Evolutionary conservation across 1,140 invertebrate species (phyloP).

Genomic region (Ceratina australensis): DNA sequence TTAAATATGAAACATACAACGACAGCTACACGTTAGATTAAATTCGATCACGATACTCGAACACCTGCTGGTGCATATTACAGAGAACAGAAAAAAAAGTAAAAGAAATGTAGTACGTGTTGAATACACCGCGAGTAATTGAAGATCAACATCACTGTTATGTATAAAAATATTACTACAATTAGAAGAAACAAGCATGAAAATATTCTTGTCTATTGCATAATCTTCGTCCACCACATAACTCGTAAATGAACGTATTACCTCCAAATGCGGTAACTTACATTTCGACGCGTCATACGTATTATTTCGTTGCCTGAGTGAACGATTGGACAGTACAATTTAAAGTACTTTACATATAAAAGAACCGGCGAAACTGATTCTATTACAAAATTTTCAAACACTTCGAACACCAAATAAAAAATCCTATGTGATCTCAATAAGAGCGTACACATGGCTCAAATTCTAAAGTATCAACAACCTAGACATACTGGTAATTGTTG

Average conservation of each 20-base stretch:
- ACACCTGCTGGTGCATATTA: conserved; percentile 10
- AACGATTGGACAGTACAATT: conserved; percentile 43
- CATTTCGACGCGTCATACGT: conserved; percentile 39
- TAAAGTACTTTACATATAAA: not conserved
- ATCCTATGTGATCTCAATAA: too few relatives aligned
- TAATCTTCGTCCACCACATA: conserved; percentile 55
- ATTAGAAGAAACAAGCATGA: conserved; percentile 32
- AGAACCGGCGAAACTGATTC: not conserved
- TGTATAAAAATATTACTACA: conserved; percentile 28
- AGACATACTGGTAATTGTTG: too few relatives aligned
- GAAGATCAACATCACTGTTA: conserved; percentile 28
- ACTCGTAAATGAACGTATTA: conserved; percentile 46
- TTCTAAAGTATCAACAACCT: too few relatives aligned
- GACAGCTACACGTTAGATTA: conserved; percentile 2
- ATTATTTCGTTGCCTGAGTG: conserved; percentile 31
- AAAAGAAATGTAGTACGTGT: not conserved
- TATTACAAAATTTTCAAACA: too few relatives aligned
- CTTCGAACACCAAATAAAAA: too few relatives aligned
- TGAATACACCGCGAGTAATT: conserved; percentile 15
- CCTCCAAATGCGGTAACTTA: conserved; percentile 52
- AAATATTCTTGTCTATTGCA: conserved; percentile 38
- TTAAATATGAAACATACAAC: conserved; percentile 17
- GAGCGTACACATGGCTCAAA: too few relatives aligned
- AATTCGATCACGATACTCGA: conserved; percentile 11
- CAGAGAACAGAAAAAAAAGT: not conserved